Conservation (phyloP, 2,888 invertebrate genomes). For the Lithophane socia region DNA sequence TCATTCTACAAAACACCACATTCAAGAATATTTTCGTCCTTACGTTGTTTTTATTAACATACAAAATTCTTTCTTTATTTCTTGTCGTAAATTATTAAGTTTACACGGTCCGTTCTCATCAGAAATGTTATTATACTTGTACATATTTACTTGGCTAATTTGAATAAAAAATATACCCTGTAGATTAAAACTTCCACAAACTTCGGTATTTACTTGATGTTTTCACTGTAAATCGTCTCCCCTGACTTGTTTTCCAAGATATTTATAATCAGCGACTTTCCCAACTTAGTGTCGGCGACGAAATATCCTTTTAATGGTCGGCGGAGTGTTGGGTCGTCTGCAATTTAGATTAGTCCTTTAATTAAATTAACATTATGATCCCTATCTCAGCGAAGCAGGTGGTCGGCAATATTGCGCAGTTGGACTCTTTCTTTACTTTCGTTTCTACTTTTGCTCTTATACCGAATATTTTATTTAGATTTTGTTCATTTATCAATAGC, state of each 20-base stretch:
- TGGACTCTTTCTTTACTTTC: conserved; percentile 81
- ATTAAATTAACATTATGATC: conserved; percentile 91
- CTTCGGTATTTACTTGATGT: conserved; percentile 77
- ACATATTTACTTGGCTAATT: conserved; percentile 61
- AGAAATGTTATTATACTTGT: conserved; percentile 56
- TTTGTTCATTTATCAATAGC: conserved; percentile 35
- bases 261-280: conserved; percentile 88
- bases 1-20: conserved; percentile 34
- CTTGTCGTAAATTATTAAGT: conserved; percentile 43
- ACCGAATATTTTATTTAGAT: conserved; percentile 68
- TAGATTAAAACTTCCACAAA: conserved; percentile 68
- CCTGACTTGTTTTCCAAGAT: conserved; percentile 83
- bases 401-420: conserved; percentile 86
- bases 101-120: conserved; percentile 50
- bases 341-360: conserved; percentile 91
- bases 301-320: conserved; percentile 90
- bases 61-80: conserved; percentile 34
- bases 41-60: conserved; percentile 21
- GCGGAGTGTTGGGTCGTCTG: conserved; percentile 89
- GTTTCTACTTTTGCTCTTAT: conserved; percentile 72
- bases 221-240: conserved; percentile 77
- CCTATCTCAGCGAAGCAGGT: conserved; percentile 88
- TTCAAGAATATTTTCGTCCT: conserved; percentile 32
- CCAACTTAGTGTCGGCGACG: conserved; percentile 85
- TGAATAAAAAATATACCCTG: conserved; percentile 61